Percentiles rank a stretch among this genome's conserved stretches.
Evolutionary conservation across 2,888 invertebrate species (phyloP).

Genomic region (Artemia sinica): DNA sequence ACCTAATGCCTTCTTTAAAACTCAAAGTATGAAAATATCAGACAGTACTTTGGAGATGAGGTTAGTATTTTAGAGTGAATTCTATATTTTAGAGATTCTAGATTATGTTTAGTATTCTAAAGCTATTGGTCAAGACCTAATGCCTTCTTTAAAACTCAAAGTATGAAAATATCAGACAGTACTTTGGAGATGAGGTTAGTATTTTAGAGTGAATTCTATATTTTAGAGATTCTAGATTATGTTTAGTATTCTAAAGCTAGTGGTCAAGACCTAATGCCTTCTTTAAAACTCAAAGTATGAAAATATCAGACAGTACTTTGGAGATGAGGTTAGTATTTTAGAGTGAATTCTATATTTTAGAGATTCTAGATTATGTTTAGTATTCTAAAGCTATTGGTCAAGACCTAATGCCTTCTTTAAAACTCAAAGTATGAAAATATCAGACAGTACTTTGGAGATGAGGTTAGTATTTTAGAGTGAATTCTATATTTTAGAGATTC

Average conservation of each 20-base stretch:
- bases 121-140: slow-evolving; percentile 67
- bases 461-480: slow-evolving; percentile 12
- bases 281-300: slow-evolving; percentile 80
- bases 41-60: slow-evolving; percentile 79
- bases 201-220: no score
- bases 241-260: no score
- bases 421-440: slow-evolving; percentile 72
- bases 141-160: slow-evolving; percentile 82
- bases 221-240: no score
- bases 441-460: slow-evolving; percentile 32
- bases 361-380: no score
- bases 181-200: slow-evolving; percentile 80
- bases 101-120: no score
- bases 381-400: no score
- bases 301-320: slow-evolving; percentile 69
- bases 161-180: slow-evolving; percentile 63
- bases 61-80: slow-evolving; percentile 42
- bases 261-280: slow-evolving; percentile 81
- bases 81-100: no score
- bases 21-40: slow-evolving; percentile 70
- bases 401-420: slow-evolving; percentile 74
- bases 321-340: slow-evolving; percentile 39
- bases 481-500: no score
- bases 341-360: no score
- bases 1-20: slow-evolving; percentile 72